Evolutionary conservation across 2,797 vertebrate species (phyloP).

Genomic region (Chelon auratus): DNA sequence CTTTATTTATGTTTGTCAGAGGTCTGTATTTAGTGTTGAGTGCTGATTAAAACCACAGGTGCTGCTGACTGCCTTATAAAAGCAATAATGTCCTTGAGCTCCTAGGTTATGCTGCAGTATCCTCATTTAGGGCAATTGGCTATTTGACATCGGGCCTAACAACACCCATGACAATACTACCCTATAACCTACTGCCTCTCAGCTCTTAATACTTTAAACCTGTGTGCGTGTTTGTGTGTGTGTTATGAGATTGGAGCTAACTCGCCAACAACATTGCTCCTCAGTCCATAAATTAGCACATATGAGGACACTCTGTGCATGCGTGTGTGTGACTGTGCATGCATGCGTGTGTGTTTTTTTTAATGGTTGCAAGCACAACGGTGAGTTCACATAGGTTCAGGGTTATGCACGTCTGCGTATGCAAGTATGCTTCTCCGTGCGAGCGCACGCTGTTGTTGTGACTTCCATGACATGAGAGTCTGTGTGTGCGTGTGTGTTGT

Average conservation of each 20-base stretch:
- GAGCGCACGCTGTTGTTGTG: constrained; percentile 33
- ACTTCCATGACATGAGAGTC: neutral
- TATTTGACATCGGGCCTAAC: constrained; percentile 55
- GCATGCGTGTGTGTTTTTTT: constrained; percentile 4
- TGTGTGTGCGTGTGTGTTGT: constrained; percentile 14
- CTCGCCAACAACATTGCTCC: constrained; percentile 49
- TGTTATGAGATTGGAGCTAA: constrained; percentile 25
- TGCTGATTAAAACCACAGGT: constrained; percentile 60
- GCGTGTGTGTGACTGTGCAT: constrained; percentile 32
- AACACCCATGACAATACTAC: constrained; percentile 57
- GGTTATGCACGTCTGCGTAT: constrained; percentile 15
- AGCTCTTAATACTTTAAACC: constrained; percentile 11
- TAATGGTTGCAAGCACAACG: neutral
- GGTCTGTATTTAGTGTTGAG: constrained; percentile 35
- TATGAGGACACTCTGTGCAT: constrained; percentile 56
- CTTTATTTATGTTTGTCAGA: too few relatives aligned
- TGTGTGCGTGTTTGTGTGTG: constrained; percentile 28
- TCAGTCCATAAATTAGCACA: constrained; percentile 74
- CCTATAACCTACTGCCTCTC: constrained; percentile 42
- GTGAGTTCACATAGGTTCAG: constrained; percentile 7
- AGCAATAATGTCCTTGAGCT: constrained; percentile 58
- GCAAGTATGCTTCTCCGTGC: constrained; percentile 22
- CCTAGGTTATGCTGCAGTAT: constrained; percentile 35
- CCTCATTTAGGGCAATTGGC: constrained; percentile 35
- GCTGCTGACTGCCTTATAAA: constrained; percentile 39